These are phyloP conservation scores for Eristalinus aeneus DNA, from an alignment of 2,888 invertebrate genomes.

Conservation along the genomic window DNA sequence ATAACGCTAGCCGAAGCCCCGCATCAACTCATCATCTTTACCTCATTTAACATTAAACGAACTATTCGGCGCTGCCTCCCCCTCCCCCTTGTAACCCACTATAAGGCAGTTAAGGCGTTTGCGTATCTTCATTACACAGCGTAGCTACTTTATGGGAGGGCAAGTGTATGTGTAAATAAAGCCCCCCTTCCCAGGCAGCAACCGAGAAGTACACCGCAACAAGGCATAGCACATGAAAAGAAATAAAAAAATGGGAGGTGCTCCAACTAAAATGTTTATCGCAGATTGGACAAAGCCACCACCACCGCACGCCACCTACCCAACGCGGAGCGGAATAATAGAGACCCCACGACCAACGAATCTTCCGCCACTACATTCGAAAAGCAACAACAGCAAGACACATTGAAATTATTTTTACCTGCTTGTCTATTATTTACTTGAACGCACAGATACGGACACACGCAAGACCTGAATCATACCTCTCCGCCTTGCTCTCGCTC, in stretches of 20 bases:
- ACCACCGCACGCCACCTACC: constrained; percentile 30
- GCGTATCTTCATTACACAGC: constrained; percentile 56
- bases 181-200: constrained; percentile 7
- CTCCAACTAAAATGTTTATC: constrained; percentile 71
- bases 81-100: background rate
- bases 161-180: constrained; percentile 1
- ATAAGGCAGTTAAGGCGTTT: constrained; percentile 19
- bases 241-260: constrained; percentile 71
- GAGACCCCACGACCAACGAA: constrained; percentile 19
- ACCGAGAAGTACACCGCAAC: constrained; percentile 51
- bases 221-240: constrained; percentile 19
- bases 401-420: constrained; percentile 67
- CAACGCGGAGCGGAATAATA: constrained; percentile 38
- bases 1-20: too few relatives aligned
- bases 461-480: constrained; percentile 31
- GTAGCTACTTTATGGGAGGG: constrained; percentile 41
- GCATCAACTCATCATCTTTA: constrained; percentile 51
- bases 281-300: constrained; percentile 71
- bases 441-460: constrained; percentile 45
- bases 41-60: constrained; percentile 58
- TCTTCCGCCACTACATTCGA: background rate
- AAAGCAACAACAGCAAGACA: constrained; percentile 24
- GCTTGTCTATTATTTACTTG: constrained; percentile 66
- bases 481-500: background rate
- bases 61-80: constrained; percentile 12